Conservation (phyloP, 2,888 invertebrate genomes). For the Dolomedes plantarius region DNA sequence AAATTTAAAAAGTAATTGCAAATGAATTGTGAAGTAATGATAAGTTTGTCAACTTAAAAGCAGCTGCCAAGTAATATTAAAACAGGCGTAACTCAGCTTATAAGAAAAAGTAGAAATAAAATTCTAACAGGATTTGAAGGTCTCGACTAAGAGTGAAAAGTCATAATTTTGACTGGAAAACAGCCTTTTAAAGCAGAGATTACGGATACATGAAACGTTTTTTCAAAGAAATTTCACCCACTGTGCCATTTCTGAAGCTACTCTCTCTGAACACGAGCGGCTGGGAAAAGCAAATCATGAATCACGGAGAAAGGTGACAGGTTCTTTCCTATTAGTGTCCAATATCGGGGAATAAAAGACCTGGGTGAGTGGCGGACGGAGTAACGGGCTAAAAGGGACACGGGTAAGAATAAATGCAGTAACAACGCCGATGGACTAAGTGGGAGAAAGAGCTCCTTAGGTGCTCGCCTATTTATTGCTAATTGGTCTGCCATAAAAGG, state of each 20-base stretch:
- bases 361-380: neutral
- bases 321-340: constrained; percentile 9
- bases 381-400: neutral
- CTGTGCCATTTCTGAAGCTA: neutral
- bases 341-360: constrained; percentile 9
- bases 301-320: constrained; percentile 7
- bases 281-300: neutral
- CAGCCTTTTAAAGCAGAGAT: no score
- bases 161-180: no score
- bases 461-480: neutral
- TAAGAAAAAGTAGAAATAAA: no score
- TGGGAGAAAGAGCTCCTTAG: neutral
- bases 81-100: no score
- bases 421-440: neutral
- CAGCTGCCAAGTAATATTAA: no score
- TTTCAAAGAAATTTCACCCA: neutral
- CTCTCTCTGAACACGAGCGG: no score
- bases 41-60: no score
- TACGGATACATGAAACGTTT: no score
- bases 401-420: neutral
- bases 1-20: no score
- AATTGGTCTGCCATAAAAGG: neutral
- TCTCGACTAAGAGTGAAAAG: no score
- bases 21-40: no score
- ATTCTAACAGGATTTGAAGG: no score